phyloP scores from a whole-genome alignment of 2,888 invertebrate genomes.

The Ischnura elegans region DNA sequence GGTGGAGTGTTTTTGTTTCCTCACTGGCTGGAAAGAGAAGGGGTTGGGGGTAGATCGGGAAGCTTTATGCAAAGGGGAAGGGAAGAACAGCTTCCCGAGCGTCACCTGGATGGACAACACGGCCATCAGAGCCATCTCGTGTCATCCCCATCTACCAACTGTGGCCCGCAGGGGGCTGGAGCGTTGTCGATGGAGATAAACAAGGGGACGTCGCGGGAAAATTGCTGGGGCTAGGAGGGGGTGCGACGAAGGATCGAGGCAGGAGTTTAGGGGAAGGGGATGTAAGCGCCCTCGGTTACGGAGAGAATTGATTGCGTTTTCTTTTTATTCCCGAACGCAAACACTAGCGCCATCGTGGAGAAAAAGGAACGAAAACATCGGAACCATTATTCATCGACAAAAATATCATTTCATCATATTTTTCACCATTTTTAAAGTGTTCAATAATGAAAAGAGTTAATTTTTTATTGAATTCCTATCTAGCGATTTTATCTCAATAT shows the following conservation, averaged over 20 bases:
- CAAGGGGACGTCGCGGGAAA: background rate
- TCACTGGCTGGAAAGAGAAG: too few relatives aligned
- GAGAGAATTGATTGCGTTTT: background rate
- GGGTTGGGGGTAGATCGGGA: too few relatives aligned
- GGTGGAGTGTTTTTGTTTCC: background rate
- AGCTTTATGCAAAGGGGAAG: background rate
- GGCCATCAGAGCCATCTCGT: background rate
- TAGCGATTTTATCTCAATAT: too few relatives aligned
- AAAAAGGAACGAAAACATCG: background rate
- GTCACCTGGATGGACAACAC: slow-evolving; percentile 23
- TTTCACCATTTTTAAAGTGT: too few relatives aligned
- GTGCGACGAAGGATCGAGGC: background rate
- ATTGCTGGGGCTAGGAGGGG: background rate
- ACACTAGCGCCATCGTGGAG: background rate
- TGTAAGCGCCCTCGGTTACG: background rate
- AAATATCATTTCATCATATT: too few relatives aligned
- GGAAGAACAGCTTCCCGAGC: background rate
- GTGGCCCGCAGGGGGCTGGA: background rate
- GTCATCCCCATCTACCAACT: background rate
- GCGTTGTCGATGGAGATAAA: background rate
- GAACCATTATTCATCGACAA: too few relatives aligned
- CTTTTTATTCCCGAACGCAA: background rate
- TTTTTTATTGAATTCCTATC: too few relatives aligned
- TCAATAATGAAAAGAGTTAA: too few relatives aligned
- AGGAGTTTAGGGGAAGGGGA: background rate